Base-by-base conservation (phyloP, 1,140 invertebrate genomes). In the Caenorhabditis inopinata region DNA sequence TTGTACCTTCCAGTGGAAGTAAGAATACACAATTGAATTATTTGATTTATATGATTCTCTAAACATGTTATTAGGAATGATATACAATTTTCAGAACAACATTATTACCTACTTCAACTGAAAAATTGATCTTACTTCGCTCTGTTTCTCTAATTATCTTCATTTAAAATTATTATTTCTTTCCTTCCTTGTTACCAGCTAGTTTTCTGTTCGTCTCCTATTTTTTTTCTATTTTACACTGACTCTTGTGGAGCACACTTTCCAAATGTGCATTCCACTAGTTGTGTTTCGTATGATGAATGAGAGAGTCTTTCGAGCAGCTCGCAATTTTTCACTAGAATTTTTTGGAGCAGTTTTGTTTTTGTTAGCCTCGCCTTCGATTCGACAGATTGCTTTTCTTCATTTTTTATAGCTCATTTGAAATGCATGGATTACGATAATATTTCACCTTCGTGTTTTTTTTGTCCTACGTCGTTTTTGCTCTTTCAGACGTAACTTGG, bases 131-230 rank as follows among this genome's bases (percentile, higher is more conserved):
- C 14, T 42, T 42, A 14, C 38, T 42, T 42, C 38, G 14, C 38
- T 74, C 38, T 16, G 14, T 47, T 74, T 47, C 45, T 45, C 38
- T 27, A 35, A 4, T 35, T 1, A 11, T 73, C 29, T 45, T 14
- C 68, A 21, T 18, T 45, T 18, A 1, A 18, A 35, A 4, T 38
- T 23, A 21, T 47, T 45, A n/a, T 46, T 47, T 14, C 0, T 11
- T 32, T 45, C n/a, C n/a, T 73, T 45, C 7, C 23, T 74, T 74
- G 38, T 47, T 38, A 9, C 25, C 45, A 45, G 25, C 68, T 45
- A 46, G 68, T 45, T 74, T 74, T 38, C 45, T 18, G 38, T 18
- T 49, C 74, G 74, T 49, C 74, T 76, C 51, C 25, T 23, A 23
- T 38, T 25, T 74, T 74, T 47, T 42, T 58, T 29, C 23, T 29